These are phyloP conservation scores for Strigamia maritima DNA, from an alignment of 2,888 invertebrate genomes.

Conservation along the genomic window DNA sequence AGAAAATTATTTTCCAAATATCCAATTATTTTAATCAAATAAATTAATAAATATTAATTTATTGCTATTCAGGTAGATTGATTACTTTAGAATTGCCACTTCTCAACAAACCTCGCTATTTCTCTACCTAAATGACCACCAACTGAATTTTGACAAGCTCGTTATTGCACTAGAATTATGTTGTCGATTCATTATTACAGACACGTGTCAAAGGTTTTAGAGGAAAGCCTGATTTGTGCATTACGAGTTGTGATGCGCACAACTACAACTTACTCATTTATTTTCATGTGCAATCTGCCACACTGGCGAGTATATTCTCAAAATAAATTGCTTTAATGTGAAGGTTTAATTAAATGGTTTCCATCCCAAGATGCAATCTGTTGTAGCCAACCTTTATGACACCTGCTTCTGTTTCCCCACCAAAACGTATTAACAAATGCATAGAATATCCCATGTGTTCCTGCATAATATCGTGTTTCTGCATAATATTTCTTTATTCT, in stretches of 20 bases:
- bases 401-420: background rate
- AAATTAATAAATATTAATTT: too few relatives aligned
- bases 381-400: constrained; percentile 13
- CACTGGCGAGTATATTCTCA: background rate
- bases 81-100: background rate
- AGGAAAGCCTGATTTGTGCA: constrained; percentile 15
- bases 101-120: background rate
- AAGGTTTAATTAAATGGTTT: constrained; percentile 35
- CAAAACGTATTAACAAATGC: background rate
- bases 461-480: too few relatives aligned
- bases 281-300: constrained; percentile 10
- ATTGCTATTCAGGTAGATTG: background rate
- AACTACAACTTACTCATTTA: constrained; percentile 15
- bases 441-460: background rate
- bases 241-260: constrained; percentile 5
- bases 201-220: constrained; percentile 6
- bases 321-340: constrained; percentile 37
- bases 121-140: background rate
- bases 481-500: too few relatives aligned
- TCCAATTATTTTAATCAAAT: too few relatives aligned
- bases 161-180: constrained; percentile 4
- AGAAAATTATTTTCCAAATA: too few relatives aligned
- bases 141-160: background rate
- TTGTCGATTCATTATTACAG: constrained; percentile 10
- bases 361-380: constrained; percentile 15